Percentiles rank a stretch among this genome's conserved stretches.
Conservation (phyloP, 2,888 invertebrate genomes). For the Elgonia sp. region DNA sequence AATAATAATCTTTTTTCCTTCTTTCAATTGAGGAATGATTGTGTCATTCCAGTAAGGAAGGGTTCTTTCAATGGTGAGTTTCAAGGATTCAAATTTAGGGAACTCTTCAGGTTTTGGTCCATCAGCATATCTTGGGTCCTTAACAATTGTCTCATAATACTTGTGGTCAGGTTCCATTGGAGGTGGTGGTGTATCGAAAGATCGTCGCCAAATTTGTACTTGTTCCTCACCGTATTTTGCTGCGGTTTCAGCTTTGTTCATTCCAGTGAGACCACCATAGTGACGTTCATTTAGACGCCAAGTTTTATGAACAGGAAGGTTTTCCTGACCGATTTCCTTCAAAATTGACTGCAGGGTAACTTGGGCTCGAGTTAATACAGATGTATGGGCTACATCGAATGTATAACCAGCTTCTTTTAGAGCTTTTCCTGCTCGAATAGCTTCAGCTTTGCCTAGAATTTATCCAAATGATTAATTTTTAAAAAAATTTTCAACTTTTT, state of each 20-base stretch:
- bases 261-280: conserved; percentile 95
- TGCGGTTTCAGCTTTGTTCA: conserved; percentile 95
- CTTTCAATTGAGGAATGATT: conserved; percentile 94
- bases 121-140: conserved; percentile 92
- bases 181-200: conserved; percentile 94
- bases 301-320: conserved; percentile 90
- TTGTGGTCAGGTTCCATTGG: conserved; percentile 92
- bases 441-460: conserved; percentile 90
- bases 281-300: conserved; percentile 96
- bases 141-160: conserved; percentile 92
- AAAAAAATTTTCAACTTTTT: not conserved
- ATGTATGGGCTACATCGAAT: conserved; percentile 94
- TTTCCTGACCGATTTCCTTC: conserved; percentile 90
- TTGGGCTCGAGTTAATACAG: conserved; percentile 93
- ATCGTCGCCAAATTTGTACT: conserved; percentile 95
- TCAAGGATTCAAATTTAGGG: conserved; percentile 94
- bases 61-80: conserved; percentile 93
- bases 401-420: conserved; percentile 90
- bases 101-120: conserved; percentile 92
- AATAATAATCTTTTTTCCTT: conserved; percentile 93
- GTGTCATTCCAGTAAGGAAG: conserved; percentile 95
- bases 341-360: conserved; percentile 91
- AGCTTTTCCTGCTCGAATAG: conserved; percentile 91
- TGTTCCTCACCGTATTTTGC: conserved; percentile 95
- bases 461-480: no score